phyloP scores from a whole-genome alignment of 2,113 vertebrate species.

The Ondatra zibethicus region DNA sequence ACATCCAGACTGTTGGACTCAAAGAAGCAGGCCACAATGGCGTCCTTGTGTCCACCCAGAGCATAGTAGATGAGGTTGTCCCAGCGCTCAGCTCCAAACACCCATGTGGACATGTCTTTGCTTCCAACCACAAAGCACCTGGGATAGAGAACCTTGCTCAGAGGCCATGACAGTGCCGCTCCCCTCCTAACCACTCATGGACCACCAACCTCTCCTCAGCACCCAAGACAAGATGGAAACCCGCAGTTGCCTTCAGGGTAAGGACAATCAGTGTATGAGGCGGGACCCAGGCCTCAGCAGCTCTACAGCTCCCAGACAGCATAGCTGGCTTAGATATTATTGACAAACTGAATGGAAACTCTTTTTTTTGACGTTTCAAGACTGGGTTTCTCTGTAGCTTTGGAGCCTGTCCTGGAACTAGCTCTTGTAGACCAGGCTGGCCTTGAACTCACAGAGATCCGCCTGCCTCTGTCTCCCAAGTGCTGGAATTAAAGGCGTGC shows the following conservation, averaged over 20 bases:
- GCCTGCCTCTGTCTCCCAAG: too few relatives aligned
- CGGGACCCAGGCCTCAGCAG: neutral
- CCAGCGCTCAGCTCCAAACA: constrained; percentile 98
- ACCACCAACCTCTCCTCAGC: neutral
- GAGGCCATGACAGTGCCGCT: neutral
- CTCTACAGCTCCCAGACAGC: neutral
- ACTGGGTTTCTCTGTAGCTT: too few relatives aligned
- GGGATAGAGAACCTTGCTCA: neutral
- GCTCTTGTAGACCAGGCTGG: too few relatives aligned
- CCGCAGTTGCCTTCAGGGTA: too few relatives aligned
- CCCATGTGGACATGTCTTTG: constrained; percentile 98
- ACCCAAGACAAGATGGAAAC: neutral
- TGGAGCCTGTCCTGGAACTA: too few relatives aligned
- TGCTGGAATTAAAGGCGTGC: too few relatives aligned
- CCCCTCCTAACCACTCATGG: neutral
- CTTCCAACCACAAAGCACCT: constrained; percentile 98
- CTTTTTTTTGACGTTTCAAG: too few relatives aligned
- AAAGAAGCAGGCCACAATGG: constrained; percentile 96
- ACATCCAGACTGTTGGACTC: constrained; percentile 96
- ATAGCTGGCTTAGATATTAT: neutral
- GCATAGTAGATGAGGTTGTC: constrained; percentile 96
- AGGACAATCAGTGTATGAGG: neutral
- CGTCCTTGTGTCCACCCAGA: constrained; percentile 95
- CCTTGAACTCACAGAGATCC: too few relatives aligned
- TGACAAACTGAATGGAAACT: neutral